phyloP scores from a whole-genome alignment of 2,888 invertebrate species.

The Dolomedes plantarius region DNA sequence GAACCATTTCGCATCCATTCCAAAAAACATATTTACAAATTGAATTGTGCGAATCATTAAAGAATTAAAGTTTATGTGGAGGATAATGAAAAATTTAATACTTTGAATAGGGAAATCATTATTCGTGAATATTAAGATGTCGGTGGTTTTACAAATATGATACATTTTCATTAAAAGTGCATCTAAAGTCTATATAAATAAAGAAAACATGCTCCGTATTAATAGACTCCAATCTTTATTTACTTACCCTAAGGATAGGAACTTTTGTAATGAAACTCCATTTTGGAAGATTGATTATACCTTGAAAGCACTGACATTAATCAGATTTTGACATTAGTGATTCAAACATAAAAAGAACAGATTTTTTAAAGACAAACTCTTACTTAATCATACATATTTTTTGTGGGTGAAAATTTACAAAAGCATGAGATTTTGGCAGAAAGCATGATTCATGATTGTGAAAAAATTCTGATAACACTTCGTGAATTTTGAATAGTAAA shows the following conservation, averaged over 20 bases:
- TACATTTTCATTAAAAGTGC: not conserved
- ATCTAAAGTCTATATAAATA: not conserved
- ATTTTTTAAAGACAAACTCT: too few species aligned
- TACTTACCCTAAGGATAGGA: not conserved
- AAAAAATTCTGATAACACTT: not conserved
- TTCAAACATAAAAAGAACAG: too few species aligned
- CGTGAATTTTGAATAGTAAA: not conserved
- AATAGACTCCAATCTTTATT: not conserved
- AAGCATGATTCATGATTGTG: not conserved
- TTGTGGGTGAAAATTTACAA: not conserved
- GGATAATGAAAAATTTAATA: not conserved
- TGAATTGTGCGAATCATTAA: not conserved
- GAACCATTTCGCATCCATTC: not conserved
- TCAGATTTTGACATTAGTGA: too few species aligned
- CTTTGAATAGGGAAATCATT: not conserved
- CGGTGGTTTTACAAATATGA: not conserved
- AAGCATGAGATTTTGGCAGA: not conserved
- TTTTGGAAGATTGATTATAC: not conserved
- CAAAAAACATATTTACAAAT: not conserved
- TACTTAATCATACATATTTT: not conserved
- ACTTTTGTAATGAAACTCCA: not conserved
- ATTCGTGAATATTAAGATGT: not conserved
- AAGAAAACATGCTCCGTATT: not conserved
- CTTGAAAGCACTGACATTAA: not conserved
- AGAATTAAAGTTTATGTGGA: not conserved